These are phyloP conservation scores for Andrena trimmerana DNA, from an alignment of 2,888 invertebrate genomes.

Conservation along the genomic window DNA sequence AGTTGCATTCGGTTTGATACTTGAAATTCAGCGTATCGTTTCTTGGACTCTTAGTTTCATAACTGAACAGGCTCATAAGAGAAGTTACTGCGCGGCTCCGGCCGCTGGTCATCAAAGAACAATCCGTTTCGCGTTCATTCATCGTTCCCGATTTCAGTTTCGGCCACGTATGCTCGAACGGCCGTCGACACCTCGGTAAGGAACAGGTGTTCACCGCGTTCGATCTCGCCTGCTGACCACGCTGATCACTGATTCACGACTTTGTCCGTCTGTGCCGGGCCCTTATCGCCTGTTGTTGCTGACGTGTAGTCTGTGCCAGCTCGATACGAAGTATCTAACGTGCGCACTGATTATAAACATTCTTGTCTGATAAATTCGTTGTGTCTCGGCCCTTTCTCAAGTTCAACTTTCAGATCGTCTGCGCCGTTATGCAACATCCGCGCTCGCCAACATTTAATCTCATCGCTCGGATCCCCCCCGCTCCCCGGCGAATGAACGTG, in stretches of 20 bases:
- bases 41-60: no score
- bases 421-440: conserved; percentile 8
- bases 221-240: conserved; percentile 66
- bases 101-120: neutral
- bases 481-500: neutral
- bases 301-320: conserved; percentile 72
- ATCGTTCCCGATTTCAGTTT: conserved; percentile 11
- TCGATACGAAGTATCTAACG: conserved; percentile 68
- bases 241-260: conserved; percentile 68
- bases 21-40: neutral
- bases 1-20: neutral
- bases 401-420: conserved; percentile 28
- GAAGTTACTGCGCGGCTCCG: no score
- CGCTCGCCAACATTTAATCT: conserved; percentile 1
- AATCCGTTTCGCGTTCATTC: neutral
- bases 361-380: conserved; percentile 64
- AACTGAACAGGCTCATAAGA: no score
- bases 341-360: conserved; percentile 72
- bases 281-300: conserved; percentile 69
- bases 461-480: neutral
- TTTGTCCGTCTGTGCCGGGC: conserved; percentile 47
- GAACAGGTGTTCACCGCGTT: conserved; percentile 70
- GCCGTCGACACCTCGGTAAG: conserved; percentile 36
- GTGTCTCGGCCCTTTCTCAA: conserved; percentile 41
- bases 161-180: conserved; percentile 44